These are phyloP conservation scores for Argopecten irradians DNA, from an alignment of 1,140 invertebrate genomes.

Conservation along the genomic window DNA sequence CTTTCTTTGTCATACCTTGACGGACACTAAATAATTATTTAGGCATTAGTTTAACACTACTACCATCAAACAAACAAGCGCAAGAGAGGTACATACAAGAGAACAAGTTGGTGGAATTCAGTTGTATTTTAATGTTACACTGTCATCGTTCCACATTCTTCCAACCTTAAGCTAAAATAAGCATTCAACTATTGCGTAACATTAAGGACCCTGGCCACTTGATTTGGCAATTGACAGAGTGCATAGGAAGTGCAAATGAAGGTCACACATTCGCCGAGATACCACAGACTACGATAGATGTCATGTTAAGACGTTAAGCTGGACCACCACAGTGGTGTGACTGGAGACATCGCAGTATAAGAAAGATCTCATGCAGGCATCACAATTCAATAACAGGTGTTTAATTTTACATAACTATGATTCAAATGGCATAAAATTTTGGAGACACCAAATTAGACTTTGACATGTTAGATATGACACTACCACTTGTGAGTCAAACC, in stretches of 20 bases:
- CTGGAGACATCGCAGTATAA: not conserved
- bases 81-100: not conserved
- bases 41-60: too few species aligned
- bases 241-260: not conserved
- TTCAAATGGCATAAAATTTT: not conserved
- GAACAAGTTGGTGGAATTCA: not conserved
- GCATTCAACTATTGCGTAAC: not conserved
- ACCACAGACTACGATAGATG: not conserved
- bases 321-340: not conserved
- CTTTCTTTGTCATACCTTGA: too few species aligned
- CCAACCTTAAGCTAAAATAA: not conserved
- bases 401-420: not conserved
- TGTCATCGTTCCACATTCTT: not conserved
- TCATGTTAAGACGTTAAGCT: not conserved
- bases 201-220: not conserved
- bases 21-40: too few species aligned
- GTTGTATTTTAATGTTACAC: constrained; percentile 4
- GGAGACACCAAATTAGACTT: too few species aligned
- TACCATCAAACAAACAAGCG: too few species aligned
- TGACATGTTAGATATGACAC: too few species aligned
- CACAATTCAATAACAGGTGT: not conserved
- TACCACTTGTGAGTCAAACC: too few species aligned
- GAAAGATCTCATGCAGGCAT: not conserved
- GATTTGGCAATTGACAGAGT: not conserved
- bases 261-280: not conserved